These are phyloP conservation scores for Machimus atricapillus DNA, from an alignment of 2,888 invertebrate genomes.

Conservation along the genomic window DNA sequence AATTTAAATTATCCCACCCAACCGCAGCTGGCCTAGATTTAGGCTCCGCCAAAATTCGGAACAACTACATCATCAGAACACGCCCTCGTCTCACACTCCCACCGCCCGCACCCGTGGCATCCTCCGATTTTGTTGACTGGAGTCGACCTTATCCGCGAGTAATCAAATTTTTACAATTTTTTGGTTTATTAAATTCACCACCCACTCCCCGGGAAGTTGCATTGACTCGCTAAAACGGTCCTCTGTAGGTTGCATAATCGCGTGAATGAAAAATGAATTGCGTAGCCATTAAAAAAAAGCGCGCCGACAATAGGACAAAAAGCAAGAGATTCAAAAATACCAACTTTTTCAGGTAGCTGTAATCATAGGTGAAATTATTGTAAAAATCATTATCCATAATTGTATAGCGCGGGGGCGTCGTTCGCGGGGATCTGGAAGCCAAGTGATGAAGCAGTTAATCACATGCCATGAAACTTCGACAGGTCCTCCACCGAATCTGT, in stretches of 20 bases:
- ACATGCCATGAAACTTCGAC: slow-evolving; percentile 4
- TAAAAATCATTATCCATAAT: slow-evolving; percentile 53
- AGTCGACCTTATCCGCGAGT: neutral
- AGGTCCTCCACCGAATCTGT: neutral
- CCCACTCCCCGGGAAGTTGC: neutral
- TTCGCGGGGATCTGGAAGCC: neutral
- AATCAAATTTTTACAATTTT: neutral
- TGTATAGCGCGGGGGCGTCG: neutral
- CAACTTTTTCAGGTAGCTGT: slow-evolving; percentile 59
- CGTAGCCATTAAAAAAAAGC: neutral
- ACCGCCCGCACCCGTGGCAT: neutral
- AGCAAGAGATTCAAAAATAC: slow-evolving; percentile 49
- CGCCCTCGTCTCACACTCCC: neutral
- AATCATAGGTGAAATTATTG: slow-evolving; percentile 58
- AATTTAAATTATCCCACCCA: neutral
- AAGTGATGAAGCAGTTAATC: slow-evolving; percentile 11
- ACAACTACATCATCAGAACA: neutral
- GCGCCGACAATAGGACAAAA: neutral
- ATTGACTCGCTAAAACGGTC: neutral
- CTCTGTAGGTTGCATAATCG: neutral
- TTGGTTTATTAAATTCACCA: neutral
- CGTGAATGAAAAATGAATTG: neutral
- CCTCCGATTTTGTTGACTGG: neutral
- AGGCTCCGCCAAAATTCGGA: neutral
- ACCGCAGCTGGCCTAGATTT: neutral